Percentiles rank a stretch among this genome's conserved stretches.
phyloP scores from a whole-genome alignment of 2,888 invertebrate species.

The Chrysolina americana region DNA sequence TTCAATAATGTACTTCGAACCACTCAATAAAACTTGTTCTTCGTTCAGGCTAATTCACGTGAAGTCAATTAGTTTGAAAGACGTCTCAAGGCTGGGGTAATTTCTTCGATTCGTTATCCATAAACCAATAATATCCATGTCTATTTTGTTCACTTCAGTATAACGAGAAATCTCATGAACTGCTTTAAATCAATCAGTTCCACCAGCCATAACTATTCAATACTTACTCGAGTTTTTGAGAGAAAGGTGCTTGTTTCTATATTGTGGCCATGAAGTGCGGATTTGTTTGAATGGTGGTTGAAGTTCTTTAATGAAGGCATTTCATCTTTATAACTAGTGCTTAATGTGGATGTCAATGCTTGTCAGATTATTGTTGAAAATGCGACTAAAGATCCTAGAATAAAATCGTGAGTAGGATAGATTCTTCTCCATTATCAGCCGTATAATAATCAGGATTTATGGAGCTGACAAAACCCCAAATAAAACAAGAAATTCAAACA shows the following conservation, averaged over 20 bases:
- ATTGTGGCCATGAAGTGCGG: background rate
- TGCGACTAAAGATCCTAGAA: no score
- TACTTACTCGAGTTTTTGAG: background rate
- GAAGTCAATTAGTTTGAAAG: background rate
- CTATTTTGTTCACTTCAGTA: background rate
- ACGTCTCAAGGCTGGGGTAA: background rate
- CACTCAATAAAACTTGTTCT: background rate
- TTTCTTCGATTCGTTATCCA: background rate
- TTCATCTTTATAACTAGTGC: background rate
- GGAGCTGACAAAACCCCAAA: no score
- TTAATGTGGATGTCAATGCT: background rate
- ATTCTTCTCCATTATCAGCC: no score
- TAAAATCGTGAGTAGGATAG: no score
- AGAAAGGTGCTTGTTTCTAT: background rate
- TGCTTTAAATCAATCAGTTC: background rate
- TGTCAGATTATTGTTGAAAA: no score
- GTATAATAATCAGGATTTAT: no score
- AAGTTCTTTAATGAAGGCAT: background rate
- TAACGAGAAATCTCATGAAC: background rate
- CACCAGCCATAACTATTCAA: conserved; percentile 4
- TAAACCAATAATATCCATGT: background rate
- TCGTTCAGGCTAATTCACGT: background rate
- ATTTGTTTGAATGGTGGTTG: background rate
- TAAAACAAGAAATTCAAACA: no score
- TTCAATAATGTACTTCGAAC: background rate